Evolutionary conservation across 2,888 invertebrate species (phyloP).

Genomic region (Macrosiphum euphorbiae): DNA sequence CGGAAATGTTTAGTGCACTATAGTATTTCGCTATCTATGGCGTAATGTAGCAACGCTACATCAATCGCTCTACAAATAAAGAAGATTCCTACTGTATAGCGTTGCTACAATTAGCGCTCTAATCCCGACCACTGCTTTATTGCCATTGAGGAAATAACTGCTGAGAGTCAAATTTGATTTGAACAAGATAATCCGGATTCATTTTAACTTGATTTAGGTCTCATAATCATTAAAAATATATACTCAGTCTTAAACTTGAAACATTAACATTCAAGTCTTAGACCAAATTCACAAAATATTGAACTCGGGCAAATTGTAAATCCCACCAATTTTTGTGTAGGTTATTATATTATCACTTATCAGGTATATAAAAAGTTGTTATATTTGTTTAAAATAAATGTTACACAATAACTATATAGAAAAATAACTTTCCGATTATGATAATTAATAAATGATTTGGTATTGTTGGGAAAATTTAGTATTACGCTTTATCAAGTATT

Average conservation of each 20-base stretch:
- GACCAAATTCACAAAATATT: not conserved
- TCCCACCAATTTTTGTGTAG: not conserved
- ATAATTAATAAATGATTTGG: too few species aligned
- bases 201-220: not conserved
- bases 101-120: too few species aligned
- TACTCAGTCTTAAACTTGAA: not conserved
- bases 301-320: not conserved
- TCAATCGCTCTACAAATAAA: too few species aligned
- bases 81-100: too few species aligned
- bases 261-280: not conserved
- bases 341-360: not conserved
- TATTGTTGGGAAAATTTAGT: too few species aligned
- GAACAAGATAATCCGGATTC: not conserved
- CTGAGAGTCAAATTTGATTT: not conserved
- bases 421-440: too few species aligned
- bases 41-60: too few species aligned
- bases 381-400: too few species aligned
- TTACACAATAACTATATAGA: too few species aligned
- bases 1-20: too few species aligned
- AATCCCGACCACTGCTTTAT: not conserved
- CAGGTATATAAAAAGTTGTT: not conserved
- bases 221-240: not conserved
- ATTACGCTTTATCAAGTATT: too few species aligned
- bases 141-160: not conserved
- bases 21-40: too few species aligned